Evolutionary conservation across 2,888 invertebrate genomes (phyloP), one percentile per base, ranked within the genome.

Genomic region (Antheraea assamensis): DNA sequence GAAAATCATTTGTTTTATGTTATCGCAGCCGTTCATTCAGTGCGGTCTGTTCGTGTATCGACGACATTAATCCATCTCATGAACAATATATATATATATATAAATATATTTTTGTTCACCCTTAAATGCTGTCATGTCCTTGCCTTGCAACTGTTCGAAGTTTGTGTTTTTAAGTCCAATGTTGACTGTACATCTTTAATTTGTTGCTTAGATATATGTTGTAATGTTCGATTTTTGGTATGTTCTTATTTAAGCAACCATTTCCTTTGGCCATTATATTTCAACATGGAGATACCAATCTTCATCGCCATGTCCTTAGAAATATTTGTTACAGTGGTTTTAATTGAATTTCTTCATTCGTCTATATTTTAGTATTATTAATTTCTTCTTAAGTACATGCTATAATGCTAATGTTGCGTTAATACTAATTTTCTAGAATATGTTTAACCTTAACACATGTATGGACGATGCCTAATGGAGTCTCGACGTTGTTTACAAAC

Each of bases 401-500:
- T 35, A 52, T 52, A 8, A 66, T 70, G 15, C 19, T 55, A 55
- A 58, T 30, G 27, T 35, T 27, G 21, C 27, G 42, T 73, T 73
- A 27, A 15, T 4, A 21, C 42, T 31, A 70, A 61, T 70, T 30
- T 70, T 70, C 70, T 30, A 70, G 70, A 73, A 70, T 35, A 42
- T 35, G 21, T 58, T 58, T 19, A 61, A 21, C 42, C 19, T 70
- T 21, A 35, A 21, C 70, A 21, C 70, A 19, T 61, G 55, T 58
- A 47, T 70, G 42, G 73, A 27, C 42, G 55, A 61, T n/a, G 30
- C 73, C 70, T 58, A 70, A 27, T 73, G 58, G 58, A 19, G n/a
- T 35, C 68, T 55, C 73, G 68, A 55, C 47, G 17, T 15, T 73
- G 52, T 72, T 72, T 58, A 71, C 71, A 71, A 24, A 70, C 55